Evolutionary conservation across 2,888 invertebrate species (phyloP), one percentile per base, ranked within the genome.

Genomic region (Eurytoma adleriae): DNA sequence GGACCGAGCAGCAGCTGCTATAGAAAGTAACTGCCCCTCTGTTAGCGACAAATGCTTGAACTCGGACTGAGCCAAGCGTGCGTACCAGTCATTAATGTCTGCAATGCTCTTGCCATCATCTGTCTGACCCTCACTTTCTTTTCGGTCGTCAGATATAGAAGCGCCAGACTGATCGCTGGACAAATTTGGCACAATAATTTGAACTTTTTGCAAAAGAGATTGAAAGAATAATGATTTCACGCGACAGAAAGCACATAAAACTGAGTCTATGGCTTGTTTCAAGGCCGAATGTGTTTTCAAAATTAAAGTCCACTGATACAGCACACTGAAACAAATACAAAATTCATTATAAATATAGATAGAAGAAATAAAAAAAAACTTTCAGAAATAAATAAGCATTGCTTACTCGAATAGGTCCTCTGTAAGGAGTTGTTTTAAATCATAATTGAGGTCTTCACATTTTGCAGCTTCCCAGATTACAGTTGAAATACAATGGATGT

Each of bases 181-280:
- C 59, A 91, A 85, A 85, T 92, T 93, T 1, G 92, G 92, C 59
- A 92, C 91, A 57, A 93, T 86, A 24, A 95, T 94, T 70, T 95
- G 95, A 90, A 97, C 94, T 88, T 94, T 94, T 87, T 94, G 94
- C 78, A 97, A 91, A 50, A 97, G 89, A 84, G 94, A 92, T 66
- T 94, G 94, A 88, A 97, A 97, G 73, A 96, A 91, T 83, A 95
- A 94, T 0, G 96, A 95, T 84, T 95, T 93, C 50, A 97, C 95
- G 90, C 95, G 96, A 90, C 97, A 97, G 87, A 97, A 93, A 4
- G 97, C 95, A 90, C 97, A 98, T 69, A 98, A 91, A 75, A 97
- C 93, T 86, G 96, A 94, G 91, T 98, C 97, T n/a, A 98, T 93
- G 0, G 97, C 94, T 86, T 95, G 94, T 91, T 97, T 97, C 71